A percentile compares a stretch with the other conserved stretches of the same genome.
phyloP scores from a whole-genome alignment of 2,113 vertebrate species.

The Lepidothrix coronata region DNA sequence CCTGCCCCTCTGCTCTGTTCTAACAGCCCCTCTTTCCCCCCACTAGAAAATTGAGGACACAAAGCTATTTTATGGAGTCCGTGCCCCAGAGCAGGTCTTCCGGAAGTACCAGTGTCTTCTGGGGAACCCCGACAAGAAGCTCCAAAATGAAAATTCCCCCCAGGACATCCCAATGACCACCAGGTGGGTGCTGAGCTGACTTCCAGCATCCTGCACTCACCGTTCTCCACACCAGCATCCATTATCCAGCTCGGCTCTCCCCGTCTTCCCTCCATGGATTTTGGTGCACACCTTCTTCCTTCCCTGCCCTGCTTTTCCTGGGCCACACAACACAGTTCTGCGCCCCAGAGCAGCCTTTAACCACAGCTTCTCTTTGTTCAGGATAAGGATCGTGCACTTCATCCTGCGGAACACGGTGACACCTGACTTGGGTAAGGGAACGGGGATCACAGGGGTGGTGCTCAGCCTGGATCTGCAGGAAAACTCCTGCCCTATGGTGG shows the following conservation, averaged over 20 bases:
- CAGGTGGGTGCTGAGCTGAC: slow-evolving; percentile 67
- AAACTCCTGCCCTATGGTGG: neutral
- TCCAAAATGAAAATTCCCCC: neutral
- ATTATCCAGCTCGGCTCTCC: neutral
- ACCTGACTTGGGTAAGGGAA: slow-evolving; percentile 70
- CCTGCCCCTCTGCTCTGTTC: neutral
- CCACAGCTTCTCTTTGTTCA: slow-evolving; percentile 31
- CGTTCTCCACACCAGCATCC: neutral
- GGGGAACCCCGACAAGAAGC: slow-evolving; percentile 64
- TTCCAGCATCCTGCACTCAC: neutral
- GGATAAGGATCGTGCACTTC: slow-evolving; percentile 85
- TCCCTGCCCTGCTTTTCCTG: neutral
- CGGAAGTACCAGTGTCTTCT: slow-evolving; percentile 80
- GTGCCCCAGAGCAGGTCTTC: slow-evolving; percentile 74
- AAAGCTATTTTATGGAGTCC: slow-evolving; percentile 82
- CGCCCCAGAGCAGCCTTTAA: neutral
- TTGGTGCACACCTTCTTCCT: neutral
- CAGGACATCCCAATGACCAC: neutral
- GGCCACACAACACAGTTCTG: neutral
- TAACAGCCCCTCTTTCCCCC: neutral
- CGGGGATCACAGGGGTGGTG: neutral
- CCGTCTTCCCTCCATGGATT: neutral
- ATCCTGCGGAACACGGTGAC: slow-evolving; percentile 73
- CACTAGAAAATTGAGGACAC: slow-evolving; percentile 71
- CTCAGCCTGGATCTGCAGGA: neutral